These are phyloP conservation scores for Microhierax caerulescens DNA, from an alignment of 2,797 vertebrate genomes.

Conservation along the genomic window DNA sequence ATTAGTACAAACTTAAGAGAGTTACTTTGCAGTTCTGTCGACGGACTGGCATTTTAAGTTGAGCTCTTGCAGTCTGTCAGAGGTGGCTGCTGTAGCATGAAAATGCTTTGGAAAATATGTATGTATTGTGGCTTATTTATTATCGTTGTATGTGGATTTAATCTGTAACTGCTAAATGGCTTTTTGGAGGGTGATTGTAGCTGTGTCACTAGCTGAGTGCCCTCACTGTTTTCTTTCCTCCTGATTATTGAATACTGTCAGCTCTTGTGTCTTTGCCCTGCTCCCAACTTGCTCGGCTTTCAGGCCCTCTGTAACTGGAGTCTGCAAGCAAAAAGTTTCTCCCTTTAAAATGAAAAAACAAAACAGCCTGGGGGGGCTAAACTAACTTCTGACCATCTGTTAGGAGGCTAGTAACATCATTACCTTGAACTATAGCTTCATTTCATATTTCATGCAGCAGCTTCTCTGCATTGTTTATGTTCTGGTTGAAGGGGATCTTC, in stretches of 20 bases:
- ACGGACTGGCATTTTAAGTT: neutral
- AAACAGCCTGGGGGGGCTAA: neutral
- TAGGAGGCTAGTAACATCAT: neutral
- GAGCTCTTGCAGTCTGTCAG: neutral
- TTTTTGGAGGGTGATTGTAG: neutral
- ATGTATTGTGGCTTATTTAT: neutral
- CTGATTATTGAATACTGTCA: neutral
- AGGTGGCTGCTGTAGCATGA: neutral
- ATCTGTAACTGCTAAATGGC: neutral
- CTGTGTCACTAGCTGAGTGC: neutral
- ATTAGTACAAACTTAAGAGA: neutral
- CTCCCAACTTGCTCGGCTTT: neutral
- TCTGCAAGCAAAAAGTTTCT: neutral
- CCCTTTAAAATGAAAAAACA: neutral
- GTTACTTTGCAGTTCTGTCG: neutral
- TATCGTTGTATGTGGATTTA: neutral
- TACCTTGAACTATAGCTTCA: constrained; percentile 41
- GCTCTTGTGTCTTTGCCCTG: neutral
- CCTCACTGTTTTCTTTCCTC: constrained; percentile 2
- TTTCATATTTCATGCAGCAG: neutral
- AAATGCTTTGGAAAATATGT: neutral
- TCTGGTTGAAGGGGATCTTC: constrained; percentile 31
- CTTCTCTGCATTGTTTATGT: constrained; percentile 53
- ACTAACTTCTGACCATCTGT: neutral
- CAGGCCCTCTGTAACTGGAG: neutral